Evolutionary conservation across 2,888 invertebrate genomes (phyloP).

Genomic region (Torymus texanus): DNA sequence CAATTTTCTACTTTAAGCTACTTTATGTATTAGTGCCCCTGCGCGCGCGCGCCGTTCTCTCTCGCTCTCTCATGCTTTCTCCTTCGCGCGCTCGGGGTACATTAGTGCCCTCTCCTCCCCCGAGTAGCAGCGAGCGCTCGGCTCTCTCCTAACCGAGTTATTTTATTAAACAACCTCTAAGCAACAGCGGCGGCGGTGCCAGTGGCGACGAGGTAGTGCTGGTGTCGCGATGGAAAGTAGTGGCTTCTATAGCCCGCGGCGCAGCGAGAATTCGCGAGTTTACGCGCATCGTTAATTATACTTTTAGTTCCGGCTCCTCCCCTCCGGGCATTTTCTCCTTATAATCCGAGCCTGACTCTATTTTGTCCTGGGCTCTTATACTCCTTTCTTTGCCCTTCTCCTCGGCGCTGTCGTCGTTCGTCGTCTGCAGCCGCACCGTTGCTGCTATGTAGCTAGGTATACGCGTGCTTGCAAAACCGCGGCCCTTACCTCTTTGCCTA

Average conservation of each 20-base stretch:
- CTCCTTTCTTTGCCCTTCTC: no score
- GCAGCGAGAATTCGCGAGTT: constrained; percentile 15
- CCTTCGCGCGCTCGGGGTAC: constrained; percentile 40
- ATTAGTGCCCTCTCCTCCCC: constrained; percentile 52
- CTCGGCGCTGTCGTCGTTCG: no score
- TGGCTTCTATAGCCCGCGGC: background rate
- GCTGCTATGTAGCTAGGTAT: no score
- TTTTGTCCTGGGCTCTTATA: background rate
- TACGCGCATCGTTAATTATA: constrained; percentile 56
- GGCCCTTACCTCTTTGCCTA: background rate
- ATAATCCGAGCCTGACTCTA: background rate
- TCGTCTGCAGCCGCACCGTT: no score
- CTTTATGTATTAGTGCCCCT: constrained; percentile 74
- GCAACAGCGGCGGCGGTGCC: constrained; percentile 20
- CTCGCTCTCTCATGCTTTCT: constrained; percentile 35
- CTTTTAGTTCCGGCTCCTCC: constrained; percentile 21
- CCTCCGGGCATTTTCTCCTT: background rate
- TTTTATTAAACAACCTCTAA: constrained; percentile 73
- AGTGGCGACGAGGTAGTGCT: background rate
- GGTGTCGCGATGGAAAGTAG: background rate
- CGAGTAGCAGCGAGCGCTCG: constrained; percentile 5
- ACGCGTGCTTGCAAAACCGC: background rate
- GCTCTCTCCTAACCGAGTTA: constrained; percentile 67
- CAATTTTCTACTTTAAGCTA: constrained; percentile 76
- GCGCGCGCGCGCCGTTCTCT: constrained; percentile 46